Conservation (phyloP, 2,797 vertebrate species). For the Ceryle rudis region DNA sequence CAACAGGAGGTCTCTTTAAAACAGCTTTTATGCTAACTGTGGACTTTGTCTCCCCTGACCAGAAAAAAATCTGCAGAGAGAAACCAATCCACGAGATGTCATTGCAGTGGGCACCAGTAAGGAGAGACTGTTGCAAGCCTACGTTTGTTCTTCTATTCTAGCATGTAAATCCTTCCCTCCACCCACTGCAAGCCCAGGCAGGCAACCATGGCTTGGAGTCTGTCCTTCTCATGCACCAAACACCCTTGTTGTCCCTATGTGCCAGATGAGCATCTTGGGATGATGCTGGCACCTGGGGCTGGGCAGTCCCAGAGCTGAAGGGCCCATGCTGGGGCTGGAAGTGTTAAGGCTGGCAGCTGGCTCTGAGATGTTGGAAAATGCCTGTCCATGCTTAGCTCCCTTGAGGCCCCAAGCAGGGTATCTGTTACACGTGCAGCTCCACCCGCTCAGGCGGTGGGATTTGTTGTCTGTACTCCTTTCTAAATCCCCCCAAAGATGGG, state of each 20-base stretch:
- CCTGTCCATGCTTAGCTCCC: background rate
- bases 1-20: rapidly evolving
- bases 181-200: background rate
- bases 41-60: background rate
- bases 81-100: background rate
- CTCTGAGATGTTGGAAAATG: background rate
- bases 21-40: background rate
- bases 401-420: background rate
- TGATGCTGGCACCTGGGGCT: rapidly evolving
- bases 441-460: background rate
- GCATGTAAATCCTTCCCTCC: background rate
- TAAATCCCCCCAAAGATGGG: background rate
- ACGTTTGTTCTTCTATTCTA: background rate
- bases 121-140: background rate
- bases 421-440: conserved; percentile 38
- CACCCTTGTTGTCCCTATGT: rapidly evolving
- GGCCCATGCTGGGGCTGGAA: rapidly evolving
- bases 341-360: background rate
- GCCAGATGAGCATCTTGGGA: background rate
- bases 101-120: background rate
- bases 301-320: background rate
- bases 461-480: conserved; percentile 14
- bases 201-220: background rate
- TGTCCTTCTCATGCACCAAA: background rate
- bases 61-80: background rate